phyloP scores from a whole-genome alignment of 2,888 invertebrate genomes.

The Pimpla rufipes region DNA sequence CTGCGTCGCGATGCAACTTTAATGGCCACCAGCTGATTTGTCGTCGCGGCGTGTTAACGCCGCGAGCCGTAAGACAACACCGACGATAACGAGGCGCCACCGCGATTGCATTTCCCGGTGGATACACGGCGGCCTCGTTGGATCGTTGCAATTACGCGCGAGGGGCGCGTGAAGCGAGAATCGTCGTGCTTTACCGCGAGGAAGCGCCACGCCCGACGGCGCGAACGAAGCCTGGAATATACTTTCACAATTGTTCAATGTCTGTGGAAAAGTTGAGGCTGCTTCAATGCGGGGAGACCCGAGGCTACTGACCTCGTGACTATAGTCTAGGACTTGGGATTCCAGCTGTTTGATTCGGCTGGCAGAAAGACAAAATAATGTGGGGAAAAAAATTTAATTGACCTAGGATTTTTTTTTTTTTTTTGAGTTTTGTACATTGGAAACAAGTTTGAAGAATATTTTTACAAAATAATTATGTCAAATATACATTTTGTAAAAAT shows the following conservation, averaged over 20 bases:
- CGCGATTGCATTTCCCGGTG: constrained; percentile 1
- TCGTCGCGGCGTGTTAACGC: neutral
- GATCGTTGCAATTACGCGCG: neutral
- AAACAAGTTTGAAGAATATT: too few species aligned
- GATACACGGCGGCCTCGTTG: neutral
- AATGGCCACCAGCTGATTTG: constrained; percentile 10
- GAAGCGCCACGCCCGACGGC: constrained; percentile 12
- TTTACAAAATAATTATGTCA: too few species aligned
- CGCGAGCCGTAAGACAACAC: neutral
- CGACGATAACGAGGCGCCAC: constrained; percentile 17
- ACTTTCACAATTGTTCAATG: neutral
- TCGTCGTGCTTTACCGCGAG: neutral
- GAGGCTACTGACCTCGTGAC: constrained; percentile 6
- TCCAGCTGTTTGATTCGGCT: constrained; percentile 16
- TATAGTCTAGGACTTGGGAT: constrained; percentile 10
- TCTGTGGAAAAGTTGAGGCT: neutral
- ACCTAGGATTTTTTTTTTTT: too few species aligned
- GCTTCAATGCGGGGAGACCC: neutral
- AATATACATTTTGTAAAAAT: too few species aligned
- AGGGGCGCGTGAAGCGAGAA: constrained; percentile 2
- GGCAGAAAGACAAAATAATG: too few species aligned
- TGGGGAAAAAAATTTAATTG: too few species aligned
- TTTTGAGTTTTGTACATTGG: too few species aligned
- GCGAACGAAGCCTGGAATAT: neutral
- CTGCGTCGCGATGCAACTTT: constrained; percentile 11